These are phyloP conservation scores for Mylabris sibirica DNA, from an alignment of 2,888 invertebrate species.

Conservation along the genomic window DNA sequence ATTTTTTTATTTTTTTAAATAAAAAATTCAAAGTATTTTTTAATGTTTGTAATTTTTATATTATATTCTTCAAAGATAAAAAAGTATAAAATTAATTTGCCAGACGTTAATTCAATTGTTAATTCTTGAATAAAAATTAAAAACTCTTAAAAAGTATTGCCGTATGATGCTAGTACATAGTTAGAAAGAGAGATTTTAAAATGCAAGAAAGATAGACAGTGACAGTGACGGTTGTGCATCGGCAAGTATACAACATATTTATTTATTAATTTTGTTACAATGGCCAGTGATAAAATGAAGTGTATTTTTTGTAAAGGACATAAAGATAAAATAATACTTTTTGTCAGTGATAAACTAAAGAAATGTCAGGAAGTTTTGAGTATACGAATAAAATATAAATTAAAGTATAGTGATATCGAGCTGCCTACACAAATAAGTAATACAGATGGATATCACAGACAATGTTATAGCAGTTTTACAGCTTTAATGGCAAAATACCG, in stretches of 20 bases:
- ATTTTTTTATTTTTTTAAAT: not conserved
- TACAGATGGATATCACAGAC: conserved; percentile 31
- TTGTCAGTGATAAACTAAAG: conserved; percentile 22
- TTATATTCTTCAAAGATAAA: not conserved
- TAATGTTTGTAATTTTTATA: conserved; percentile 1
- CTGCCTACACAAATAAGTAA: conserved; percentile 21
- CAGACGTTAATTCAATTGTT: conserved; percentile 23
- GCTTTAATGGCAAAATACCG: conserved; percentile 31
- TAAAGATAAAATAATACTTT: conserved; percentile 24
- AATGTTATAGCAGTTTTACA: conserved; percentile 30
- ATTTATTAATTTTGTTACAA: no score
- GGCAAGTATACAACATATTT: no score
- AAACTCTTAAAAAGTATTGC: conserved; percentile 7
- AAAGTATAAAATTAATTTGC: conserved; percentile 24
- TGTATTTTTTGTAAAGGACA: conserved; percentile 22
- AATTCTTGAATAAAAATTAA: conserved; percentile 13
- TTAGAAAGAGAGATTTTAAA: no score
- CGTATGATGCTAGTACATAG: no score
- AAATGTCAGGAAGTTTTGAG: conserved; percentile 19
- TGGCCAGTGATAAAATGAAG: conserved; percentile 21
- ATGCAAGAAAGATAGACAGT: no score
- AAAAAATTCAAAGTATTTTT: not conserved
- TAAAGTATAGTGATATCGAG: conserved; percentile 21
- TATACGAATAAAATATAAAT: conserved; percentile 27
- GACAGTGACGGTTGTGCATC: no score